Evolutionary conservation across 2,113 vertebrate genomes (phyloP).

Genomic region (Gymnogyps californianus): DNA sequence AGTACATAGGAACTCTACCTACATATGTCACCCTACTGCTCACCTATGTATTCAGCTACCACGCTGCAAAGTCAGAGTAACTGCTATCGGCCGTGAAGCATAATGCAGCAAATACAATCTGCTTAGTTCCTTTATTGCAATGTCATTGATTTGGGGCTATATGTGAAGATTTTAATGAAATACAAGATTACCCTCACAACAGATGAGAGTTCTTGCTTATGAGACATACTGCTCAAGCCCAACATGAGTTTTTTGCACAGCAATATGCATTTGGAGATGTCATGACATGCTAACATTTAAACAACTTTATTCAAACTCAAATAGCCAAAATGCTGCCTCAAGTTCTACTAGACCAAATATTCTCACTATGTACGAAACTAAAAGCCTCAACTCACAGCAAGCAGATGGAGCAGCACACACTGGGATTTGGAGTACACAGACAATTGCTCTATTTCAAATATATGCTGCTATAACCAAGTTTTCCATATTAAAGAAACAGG

Average conservation of each 20-base stretch:
- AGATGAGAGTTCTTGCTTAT: not conserved
- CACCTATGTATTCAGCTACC: not conserved
- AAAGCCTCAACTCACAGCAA: not conserved
- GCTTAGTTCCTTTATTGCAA: not conserved
- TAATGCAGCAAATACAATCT: not conserved
- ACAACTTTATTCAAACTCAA: slow-evolving; percentile 11
- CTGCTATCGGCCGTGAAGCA: accelerated
- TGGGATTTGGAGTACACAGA: not conserved
- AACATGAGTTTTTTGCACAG: not conserved
- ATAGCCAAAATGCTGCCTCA: not conserved
- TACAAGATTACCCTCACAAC: not conserved
- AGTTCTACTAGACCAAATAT: not conserved
- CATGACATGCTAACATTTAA: not conserved
- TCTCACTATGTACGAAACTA: not conserved
- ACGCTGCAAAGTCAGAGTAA: not conserved
- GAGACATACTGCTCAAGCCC: not conserved
- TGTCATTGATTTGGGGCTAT: not conserved
- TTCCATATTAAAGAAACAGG: not conserved
- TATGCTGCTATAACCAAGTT: not conserved
- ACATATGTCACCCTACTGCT: not conserved
- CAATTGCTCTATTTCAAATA: not conserved
- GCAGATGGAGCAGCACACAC: not conserved
- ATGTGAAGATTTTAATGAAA: not conserved
- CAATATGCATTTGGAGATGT: not conserved
- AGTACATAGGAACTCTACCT: not conserved